Base-by-base conservation (phyloP, 2,888 invertebrate genomes). In the Erebia palarica region DNA sequence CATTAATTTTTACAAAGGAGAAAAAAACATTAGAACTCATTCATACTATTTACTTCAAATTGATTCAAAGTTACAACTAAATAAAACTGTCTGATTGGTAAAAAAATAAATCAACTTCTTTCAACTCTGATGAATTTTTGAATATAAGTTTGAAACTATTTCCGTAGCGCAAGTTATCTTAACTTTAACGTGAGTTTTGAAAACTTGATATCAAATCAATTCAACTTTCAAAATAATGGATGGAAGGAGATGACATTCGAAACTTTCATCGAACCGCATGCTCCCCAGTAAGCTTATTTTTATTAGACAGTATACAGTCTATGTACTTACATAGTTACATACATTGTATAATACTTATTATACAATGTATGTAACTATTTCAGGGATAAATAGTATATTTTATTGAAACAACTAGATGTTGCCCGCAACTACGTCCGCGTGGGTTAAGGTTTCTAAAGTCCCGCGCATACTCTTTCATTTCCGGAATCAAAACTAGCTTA, bases 151-250 rank as follows among this genome's bases (percentile, higher is more conserved):
- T 63, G 10, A 60, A 60, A 68, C 71, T 68, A 64, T 71, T 68
- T 64, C 44, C 71, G 57, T 64, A 42, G 42, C 60, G 9, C 16
- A 60, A 44, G 42, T 2, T 60, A 60, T 60, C 42, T 60, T 16
- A 65, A 65, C 36, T 42, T 55, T 53, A 65, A 42, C 55, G 42
- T 36, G 16, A 55, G 36, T 55, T 65, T 55, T 14, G 53, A 27
- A 14, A 53, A 70, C 44, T 65, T 55, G 21, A 47, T 66, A 53
- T 70, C 13, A 59, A 65, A 66, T 65, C 70, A 60, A 70, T 70
- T 70, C 59, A 42, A 65, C 58, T 59, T 57, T 49, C 59, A 60
- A 70, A 61, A 42, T 51, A 65, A 70, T 57, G 66, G 66, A 57
- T 66, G n/a, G 44, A 3, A 18, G 44, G 66, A 57, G 44, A 66